Evolutionary conservation across 2,113 vertebrate species (phyloP).

Genomic region (cat (Felis catus)): F.catus_Fca126_mat1.0 CM031414.1:136411501-136412000

Average conservation of each 20-base stretch:
- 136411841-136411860: not conserved
- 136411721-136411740: not conserved
- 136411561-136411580: not conserved
- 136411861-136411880: fast-evolving
- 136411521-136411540: not conserved
- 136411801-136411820: not conserved
- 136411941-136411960: fast-evolving
- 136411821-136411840: not conserved
- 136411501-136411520: not conserved
- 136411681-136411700: not conserved
- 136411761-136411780: not conserved
- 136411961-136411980: not conserved
- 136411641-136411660: fast-evolving
- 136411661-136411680: too few species aligned
- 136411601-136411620: not conserved
- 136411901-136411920: not conserved
- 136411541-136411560: not conserved
- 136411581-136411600: not conserved
- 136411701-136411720: not conserved
- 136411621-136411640: not conserved
- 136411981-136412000: not conserved
- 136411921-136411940: too few species aligned
- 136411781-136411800: fast-evolving
- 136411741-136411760: not conserved
- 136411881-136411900: fast-evolving